phyloP scores from a whole-genome alignment of 2,113 vertebrate species.

The Andinoacara biseriatus region DNA sequence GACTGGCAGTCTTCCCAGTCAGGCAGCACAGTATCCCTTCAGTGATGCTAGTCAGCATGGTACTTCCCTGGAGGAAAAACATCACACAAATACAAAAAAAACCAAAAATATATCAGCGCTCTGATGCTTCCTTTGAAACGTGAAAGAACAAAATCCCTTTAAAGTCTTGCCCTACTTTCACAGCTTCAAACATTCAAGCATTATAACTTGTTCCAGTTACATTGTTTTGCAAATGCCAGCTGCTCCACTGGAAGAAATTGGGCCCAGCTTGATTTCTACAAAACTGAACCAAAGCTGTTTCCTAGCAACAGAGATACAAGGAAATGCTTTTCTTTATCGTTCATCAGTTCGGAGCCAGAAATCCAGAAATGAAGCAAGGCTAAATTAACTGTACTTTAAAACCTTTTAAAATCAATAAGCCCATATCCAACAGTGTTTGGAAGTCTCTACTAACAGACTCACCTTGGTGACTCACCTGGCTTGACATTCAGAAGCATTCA shows the following conservation, averaged over 20 bases:
- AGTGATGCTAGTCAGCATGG: constrained; percentile 92
- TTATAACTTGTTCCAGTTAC: background rate
- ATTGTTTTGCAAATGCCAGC: constrained; percentile 36
- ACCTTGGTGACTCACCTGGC: constrained; percentile 27
- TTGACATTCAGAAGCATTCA: constrained; percentile 12
- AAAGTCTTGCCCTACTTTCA: background rate
- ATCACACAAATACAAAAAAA: constrained; percentile 30
- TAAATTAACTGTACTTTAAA: background rate
- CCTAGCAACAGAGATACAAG: constrained; percentile 54
- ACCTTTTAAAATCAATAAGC: background rate
- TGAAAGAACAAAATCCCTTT: background rate
- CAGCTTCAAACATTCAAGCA: background rate
- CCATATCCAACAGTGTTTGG: background rate
- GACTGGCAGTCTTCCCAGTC: constrained; percentile 85
- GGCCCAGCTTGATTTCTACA: background rate
- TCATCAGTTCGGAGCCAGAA: constrained; percentile 26
- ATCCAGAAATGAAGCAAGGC: constrained; percentile 2
- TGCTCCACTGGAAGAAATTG: constrained; percentile 19
- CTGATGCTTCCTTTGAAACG: background rate
- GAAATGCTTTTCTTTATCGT: constrained; percentile 9
- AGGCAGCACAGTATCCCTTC: constrained; percentile 95
- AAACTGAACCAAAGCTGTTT: constrained; percentile 40
- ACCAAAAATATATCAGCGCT: background rate
- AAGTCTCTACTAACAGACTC: constrained; percentile 30
- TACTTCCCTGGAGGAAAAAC: constrained; percentile 58